Evolutionary conservation across 2,113 vertebrate species (phyloP).

Genomic region (Sterrhoptilus dennistouni): DNA sequence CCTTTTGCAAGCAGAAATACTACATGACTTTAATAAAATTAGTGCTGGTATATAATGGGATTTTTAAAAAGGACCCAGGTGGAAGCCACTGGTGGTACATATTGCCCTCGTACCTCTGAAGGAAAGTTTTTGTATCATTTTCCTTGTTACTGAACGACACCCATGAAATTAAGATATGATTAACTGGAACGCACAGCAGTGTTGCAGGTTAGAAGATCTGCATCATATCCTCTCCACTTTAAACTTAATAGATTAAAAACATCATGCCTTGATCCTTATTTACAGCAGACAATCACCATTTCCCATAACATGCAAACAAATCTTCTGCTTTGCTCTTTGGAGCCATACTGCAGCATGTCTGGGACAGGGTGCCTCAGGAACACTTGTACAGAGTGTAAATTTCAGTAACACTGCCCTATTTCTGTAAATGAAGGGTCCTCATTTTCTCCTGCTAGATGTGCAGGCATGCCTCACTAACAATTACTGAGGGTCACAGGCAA

Average conservation of each 20-base stretch:
- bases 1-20: neutral
- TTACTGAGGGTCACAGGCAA: conserved; percentile 50
- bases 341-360: neutral
- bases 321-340: neutral
- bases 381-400: neutral
- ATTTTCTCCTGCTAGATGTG: conserved; percentile 33
- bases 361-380: neutral
- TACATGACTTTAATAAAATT: neutral
- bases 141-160: neutral
- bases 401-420: neutral
- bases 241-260: neutral
- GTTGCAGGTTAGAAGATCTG: neutral
- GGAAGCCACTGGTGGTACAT: neutral
- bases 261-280: neutral
- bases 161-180: neutral
- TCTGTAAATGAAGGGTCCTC: neutral
- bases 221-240: neutral
- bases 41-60: neutral
- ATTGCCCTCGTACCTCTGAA: neutral
- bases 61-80: neutral
- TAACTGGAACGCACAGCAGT: neutral
- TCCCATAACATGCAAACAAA: neutral
- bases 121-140: neutral
- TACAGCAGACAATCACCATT: neutral
- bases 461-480: conserved; percentile 28